These are phyloP conservation scores for Rhadinocentrus ornatus DNA, from an alignment of 2,797 vertebrate species.

Conservation along the genomic window DNA sequence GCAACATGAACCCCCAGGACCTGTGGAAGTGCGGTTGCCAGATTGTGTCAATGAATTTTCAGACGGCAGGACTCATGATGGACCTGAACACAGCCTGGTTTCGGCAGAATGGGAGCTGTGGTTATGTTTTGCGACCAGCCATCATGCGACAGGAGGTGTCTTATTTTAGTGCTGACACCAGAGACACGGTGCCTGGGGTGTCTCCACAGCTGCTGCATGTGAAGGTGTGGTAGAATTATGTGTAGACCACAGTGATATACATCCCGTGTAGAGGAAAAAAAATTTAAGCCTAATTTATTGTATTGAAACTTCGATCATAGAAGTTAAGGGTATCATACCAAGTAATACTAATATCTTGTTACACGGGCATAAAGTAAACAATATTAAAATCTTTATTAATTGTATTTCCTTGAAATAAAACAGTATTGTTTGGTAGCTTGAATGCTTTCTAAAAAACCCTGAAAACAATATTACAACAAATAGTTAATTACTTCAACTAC, in stretches of 20 bases:
- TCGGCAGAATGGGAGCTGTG: conserved; percentile 92
- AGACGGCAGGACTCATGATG: conserved; percentile 95
- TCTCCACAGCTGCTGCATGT: conserved; percentile 95
- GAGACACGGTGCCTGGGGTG: conserved; percentile 92
- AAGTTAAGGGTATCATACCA: not conserved
- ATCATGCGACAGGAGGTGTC: conserved; percentile 96
- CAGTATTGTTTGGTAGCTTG: not conserved
- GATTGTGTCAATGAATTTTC: conserved; percentile 95
- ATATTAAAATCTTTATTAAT: not conserved
- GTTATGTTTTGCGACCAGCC: conserved; percentile 91
- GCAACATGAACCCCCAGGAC: conserved; percentile 96
- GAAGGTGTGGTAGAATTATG: conserved; percentile 75
- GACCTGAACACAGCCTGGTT: conserved; percentile 96
- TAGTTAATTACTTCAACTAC: not conserved
- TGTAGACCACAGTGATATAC: not conserved
- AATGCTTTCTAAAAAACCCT: not conserved
- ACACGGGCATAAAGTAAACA: not conserved
- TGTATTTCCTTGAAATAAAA: not conserved
- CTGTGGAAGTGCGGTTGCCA: conserved; percentile 96
- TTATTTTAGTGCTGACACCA: conserved; percentile 93
- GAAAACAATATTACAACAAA: not conserved
- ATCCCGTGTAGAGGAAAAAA: not conserved
- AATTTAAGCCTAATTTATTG: not conserved
- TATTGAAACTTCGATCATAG: not conserved
- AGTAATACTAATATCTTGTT: not conserved